These are phyloP conservation scores for Gymnobelideus leadbeateri DNA, from an alignment of 2,113 vertebrate species.

Conservation along the genomic window DNA sequence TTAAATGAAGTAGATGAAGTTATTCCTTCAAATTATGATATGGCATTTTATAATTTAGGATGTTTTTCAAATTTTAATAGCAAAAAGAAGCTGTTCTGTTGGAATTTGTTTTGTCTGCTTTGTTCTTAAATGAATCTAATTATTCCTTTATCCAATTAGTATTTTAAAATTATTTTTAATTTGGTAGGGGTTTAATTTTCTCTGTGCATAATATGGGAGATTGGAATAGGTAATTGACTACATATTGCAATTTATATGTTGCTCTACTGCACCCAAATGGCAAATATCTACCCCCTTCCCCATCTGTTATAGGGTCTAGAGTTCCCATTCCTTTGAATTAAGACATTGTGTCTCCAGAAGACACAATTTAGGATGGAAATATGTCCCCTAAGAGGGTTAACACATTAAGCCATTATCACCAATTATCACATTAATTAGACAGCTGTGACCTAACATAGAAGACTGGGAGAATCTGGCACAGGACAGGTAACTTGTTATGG, in stretches of 20 bases:
- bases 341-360: not conserved
- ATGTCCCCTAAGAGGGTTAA: not conserved
- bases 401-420: not conserved
- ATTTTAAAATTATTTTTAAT: conserved; percentile 16
- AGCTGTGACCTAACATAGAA: not conserved
- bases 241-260: not conserved
- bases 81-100: not conserved
- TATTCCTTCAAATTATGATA: not conserved
- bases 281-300: not conserved
- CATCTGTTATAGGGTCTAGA: not conserved
- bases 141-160: not conserved
- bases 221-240: not conserved
- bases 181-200: not conserved
- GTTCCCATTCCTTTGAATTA: not conserved
- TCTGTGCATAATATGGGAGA: conserved; percentile 15
- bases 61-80: not conserved
- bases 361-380: not conserved
- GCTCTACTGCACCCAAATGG: not conserved
- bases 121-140: not conserved
- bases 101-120: conserved; percentile 7
- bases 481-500: not conserved
- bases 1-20: not conserved
- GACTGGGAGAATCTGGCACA: not conserved
- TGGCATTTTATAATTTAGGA: not conserved
- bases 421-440: not conserved